phyloP scores from a whole-genome alignment of 2,888 invertebrate species.

The Sialis lutaria region DNA sequence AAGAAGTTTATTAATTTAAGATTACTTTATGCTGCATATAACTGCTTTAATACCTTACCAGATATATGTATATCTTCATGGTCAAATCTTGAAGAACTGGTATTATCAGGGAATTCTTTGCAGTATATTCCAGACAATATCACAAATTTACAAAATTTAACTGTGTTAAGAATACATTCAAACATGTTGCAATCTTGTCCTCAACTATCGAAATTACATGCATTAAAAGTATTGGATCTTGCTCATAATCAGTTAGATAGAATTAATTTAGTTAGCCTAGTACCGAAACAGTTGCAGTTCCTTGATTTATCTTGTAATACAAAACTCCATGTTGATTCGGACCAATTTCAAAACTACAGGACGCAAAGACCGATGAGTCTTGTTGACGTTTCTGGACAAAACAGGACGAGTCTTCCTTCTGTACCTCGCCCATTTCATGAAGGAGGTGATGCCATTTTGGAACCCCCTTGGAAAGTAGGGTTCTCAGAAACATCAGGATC shows the following conservation, averaged over 20 bases:
- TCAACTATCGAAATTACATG: conserved; percentile 53
- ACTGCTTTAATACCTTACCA: conserved; percentile 53
- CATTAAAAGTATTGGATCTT: conserved; percentile 62
- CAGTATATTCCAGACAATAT: conserved; percentile 59
- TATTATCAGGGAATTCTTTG: conserved; percentile 66
- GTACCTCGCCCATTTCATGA: conserved; percentile 28
- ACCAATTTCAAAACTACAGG: conserved; percentile 63
- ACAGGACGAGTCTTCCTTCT: conserved; percentile 46
- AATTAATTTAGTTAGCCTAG: conserved; percentile 55
- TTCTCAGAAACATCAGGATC: conserved; percentile 73
- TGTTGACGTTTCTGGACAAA: conserved; percentile 70
- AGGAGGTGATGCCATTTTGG: conserved; percentile 37
- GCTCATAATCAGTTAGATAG: conserved; percentile 73
- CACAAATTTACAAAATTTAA: conserved; percentile 49
- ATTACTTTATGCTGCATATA: conserved; percentile 62
- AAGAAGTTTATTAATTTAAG: conserved; percentile 45
- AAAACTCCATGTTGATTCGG: conserved; percentile 65
- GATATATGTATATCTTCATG: conserved; percentile 58
- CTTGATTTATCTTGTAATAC: conserved; percentile 71
- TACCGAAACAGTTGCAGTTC: conserved; percentile 69
- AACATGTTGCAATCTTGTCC: conserved; percentile 62
- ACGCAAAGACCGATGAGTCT: conserved; percentile 66
- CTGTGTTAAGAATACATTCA: conserved; percentile 64
- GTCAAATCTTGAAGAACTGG: conserved; percentile 64
- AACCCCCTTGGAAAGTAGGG: conserved; percentile 61